These are phyloP conservation scores for Idaea aversata DNA, from an alignment of 2,888 invertebrate species.

Conservation along the genomic window DNA sequence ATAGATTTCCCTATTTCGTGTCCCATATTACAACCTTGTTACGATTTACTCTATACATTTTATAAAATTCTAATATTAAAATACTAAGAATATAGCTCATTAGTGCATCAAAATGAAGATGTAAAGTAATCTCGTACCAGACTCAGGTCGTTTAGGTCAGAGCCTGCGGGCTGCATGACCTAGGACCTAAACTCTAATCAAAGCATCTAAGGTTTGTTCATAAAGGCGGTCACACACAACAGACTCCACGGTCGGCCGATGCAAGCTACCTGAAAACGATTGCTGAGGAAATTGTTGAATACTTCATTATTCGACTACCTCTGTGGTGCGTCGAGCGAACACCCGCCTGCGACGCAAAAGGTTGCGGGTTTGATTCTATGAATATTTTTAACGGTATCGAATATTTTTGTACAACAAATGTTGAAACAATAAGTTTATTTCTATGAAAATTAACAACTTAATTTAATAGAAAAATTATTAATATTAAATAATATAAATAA, in stretches of 20 bases:
- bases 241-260: background rate
- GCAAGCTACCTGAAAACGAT: background rate
- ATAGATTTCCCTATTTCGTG: background rate
- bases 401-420: too few relatives aligned
- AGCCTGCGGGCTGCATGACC: slow-evolving; percentile 31
- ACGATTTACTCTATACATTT: slow-evolving; percentile 9
- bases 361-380: too few relatives aligned
- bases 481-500: too few relatives aligned
- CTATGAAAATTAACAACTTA: too few relatives aligned
- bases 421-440: too few relatives aligned
- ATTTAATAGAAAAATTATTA: too few relatives aligned
- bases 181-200: slow-evolving; percentile 20
- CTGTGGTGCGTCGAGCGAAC: too few relatives aligned
- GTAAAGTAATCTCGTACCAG: slow-evolving; percentile 29
- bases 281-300: too few relatives aligned
- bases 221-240: background rate
- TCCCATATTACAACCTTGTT: too few relatives aligned
- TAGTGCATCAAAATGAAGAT: slow-evolving; percentile 23
- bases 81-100: slow-evolving; percentile 9
- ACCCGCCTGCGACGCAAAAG: too few relatives aligned
- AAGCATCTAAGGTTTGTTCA: slow-evolving; percentile 14
- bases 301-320: too few relatives aligned
- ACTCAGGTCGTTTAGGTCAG: slow-evolving; percentile 29
- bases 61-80: slow-evolving; percentile 11
- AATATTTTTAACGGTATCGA: too few relatives aligned